Evolutionary conservation across 1,140 invertebrate species (phyloP), one percentile per base, ranked within the genome.

Genomic region (Coenobita brevimanus): DNA sequence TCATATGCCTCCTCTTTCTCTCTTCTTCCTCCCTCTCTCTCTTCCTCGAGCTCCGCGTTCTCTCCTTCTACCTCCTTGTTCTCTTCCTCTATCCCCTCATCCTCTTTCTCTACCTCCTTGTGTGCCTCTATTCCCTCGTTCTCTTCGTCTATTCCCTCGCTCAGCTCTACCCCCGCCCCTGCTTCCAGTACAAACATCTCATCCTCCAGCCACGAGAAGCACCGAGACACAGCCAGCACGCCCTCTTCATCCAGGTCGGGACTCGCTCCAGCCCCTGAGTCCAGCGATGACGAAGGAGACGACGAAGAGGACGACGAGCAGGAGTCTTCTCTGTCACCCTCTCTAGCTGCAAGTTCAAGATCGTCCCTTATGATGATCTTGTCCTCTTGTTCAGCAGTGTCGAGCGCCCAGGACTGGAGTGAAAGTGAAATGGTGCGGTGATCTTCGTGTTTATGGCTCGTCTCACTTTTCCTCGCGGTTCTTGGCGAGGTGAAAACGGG

Each of bases 121-220:
- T 33, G 10, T 73, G 43, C 1, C 36, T 78, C 71, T n/a, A n/a
- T n/a, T n/a, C n/a, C n/a, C 33, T 36, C 6, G 21, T 33, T 21
- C n/a, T n/a, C 8, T 15, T 24, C 4, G 24, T 30, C 33, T 3
- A 13, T 10, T n/a, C 36, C 79, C 1, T 21, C 15, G 57, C 21
- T 4, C n/a, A 78, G n/a, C 15, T 60, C n/a, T 3, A 30, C 10
- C 15, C 13, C 41, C 41, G 4, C 33, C 6, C 54, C 54, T 4
- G 85, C 76, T 33, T 87, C 76, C n/a, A 80, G 76, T 4, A 76
- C 76, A 46, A 87, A 87, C 13, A 78, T n/a, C n/a, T 87, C 85
- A 24, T 81, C 85, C n/a, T 87, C 85, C 27, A 87, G 85, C 85
- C 85, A 87, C 30, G 85, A 87, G 50, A 87, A 87, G 27, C 76